Evolutionary conservation across 2,888 invertebrate genomes (phyloP).

Genomic region (Aradus depressus): DNA sequence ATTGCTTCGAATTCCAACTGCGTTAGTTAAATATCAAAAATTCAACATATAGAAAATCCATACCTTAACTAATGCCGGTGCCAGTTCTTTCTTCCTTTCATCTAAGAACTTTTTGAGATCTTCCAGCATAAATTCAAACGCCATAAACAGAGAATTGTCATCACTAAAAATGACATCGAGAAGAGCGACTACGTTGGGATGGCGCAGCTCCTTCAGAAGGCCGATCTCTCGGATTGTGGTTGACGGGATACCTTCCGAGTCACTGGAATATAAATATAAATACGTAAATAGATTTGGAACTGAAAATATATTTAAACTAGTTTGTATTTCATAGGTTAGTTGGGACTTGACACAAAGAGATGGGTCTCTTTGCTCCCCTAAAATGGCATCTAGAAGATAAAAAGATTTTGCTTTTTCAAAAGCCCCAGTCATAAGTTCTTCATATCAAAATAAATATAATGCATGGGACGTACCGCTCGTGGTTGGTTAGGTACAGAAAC

Average conservation of each 20-base stretch:
- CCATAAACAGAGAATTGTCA: slow-evolving; percentile 81
- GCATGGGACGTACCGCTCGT: too few relatives aligned
- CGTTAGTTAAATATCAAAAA: too few relatives aligned
- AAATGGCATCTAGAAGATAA: too few relatives aligned
- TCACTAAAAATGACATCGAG: slow-evolving; percentile 40
- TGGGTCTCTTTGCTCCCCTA: too few relatives aligned
- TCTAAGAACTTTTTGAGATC: slow-evolving; percentile 95
- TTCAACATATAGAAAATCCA: too few relatives aligned
- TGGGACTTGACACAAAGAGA: too few relatives aligned
- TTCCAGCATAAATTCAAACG: slow-evolving; percentile 94
- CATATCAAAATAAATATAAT: too few relatives aligned
- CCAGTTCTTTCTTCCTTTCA: slow-evolving; percentile 48
- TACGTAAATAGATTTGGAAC: background rate
- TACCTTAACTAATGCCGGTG: slow-evolving; percentile 56
- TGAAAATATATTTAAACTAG: background rate
- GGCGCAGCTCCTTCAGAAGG: slow-evolving; percentile 75
- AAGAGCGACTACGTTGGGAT: slow-evolving; percentile 74
- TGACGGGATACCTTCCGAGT: slow-evolving; percentile 93
- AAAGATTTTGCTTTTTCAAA: too few relatives aligned
- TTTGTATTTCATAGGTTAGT: too few relatives aligned
- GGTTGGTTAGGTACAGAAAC: too few relatives aligned
- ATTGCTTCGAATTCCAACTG: too few relatives aligned
- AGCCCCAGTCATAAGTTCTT: too few relatives aligned
- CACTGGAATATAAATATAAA: slow-evolving; percentile 45
- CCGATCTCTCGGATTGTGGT: slow-evolving; percentile 95